Base-by-base conservation (phyloP, 1,140 invertebrate species). In the Condylostylus longicornis region DNA sequence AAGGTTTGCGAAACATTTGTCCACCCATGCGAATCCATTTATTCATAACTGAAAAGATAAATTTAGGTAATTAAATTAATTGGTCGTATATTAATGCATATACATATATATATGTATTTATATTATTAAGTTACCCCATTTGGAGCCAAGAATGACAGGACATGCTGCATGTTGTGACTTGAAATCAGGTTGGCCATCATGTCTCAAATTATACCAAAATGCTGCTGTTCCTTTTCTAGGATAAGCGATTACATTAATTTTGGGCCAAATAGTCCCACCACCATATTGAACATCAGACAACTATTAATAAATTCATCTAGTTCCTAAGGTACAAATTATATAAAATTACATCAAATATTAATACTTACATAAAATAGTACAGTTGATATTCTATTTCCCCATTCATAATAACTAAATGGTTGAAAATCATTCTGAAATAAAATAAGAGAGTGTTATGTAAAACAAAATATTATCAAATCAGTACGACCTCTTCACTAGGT, bases 21-120 rank as follows among this genome's bases (percentile, higher is more conserved):
- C 87, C 88, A 37, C 74, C 64, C 61, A 96, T 89, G 54, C 97
- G 93, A 30, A 98, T 77, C 94, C 94, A 98, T 67, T 97, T 97
- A 64, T 98, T 98, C 13, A 81, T 85, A n/a, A 97, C 91, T 89
- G 13, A 32, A 28, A 18, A 18, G 17, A n/a, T n/a, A n/a, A n/a
- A n/a, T n/a, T n/a, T n/a, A n/a, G n/a, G n/a, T n/a, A n/a, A n/a
- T n/a, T n/a, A 29, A 28, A 9, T 13, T 21, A 69, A 29, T 18
- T 18, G 38, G n/a, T n/a, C n/a, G n/a, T n/a, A n/a, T n/a, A n/a
- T n/a, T n/a, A n/a, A n/a, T n/a, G n/a, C n/a, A n/a, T n/a, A n/a
- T n/a, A n/a, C n/a, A n/a, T n/a, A 61, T 65, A 87, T 83, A n/a
- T n/a, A n/a, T n/a, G n/a, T 14, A 2, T 8, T 13, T 28, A 1